Evolutionary conservation across 1,140 invertebrate genomes (phyloP).

Genomic region (Uloborus diversus): DNA sequence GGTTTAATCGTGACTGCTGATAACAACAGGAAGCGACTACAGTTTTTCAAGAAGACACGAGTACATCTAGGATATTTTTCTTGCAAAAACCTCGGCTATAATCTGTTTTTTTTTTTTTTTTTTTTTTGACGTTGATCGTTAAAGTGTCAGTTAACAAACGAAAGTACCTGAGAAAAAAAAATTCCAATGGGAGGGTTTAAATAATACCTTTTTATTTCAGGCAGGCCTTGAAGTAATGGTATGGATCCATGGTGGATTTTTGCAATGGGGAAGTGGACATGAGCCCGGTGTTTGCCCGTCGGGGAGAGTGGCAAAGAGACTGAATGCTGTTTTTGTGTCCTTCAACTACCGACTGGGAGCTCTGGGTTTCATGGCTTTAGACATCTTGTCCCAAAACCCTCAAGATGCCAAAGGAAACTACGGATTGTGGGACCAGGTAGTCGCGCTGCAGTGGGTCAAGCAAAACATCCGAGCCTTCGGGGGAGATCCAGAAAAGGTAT

Average conservation of each 20-base stretch:
- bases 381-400: constrained; percentile 9
- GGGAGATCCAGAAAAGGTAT: constrained; percentile 64
- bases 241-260: constrained; percentile 91
- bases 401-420: constrained; percentile 42
- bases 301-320: constrained; percentile 37
- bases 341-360: constrained; percentile 97
- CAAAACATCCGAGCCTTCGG: constrained; percentile 65
- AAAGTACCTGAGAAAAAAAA: too few relatives aligned
- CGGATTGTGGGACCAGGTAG: constrained; percentile 66
- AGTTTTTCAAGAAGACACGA: too few relatives aligned
- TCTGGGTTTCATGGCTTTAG: constrained; percentile 71
- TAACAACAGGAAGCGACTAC: too few relatives aligned
- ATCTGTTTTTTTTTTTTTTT: too few relatives aligned
- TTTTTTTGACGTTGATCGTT: too few relatives aligned
- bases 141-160: too few relatives aligned
- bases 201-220: constrained; percentile 15
- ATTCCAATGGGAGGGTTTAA: too few relatives aligned
- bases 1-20: too few relatives aligned
- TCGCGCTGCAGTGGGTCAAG: constrained; percentile 66
- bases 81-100: too few relatives aligned
- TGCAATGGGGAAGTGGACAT: constrained; percentile 51
- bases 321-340: constrained; percentile 75
- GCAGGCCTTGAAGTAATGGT: constrained; percentile 76
- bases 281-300: constrained; percentile 43
- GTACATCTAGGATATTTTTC: too few relatives aligned